Percentiles rank a stretch among this genome's conserved stretches.
Conservation (phyloP, 92 coral and sea anemone genomes). For the Epizoanthus stellaris region DNA sequence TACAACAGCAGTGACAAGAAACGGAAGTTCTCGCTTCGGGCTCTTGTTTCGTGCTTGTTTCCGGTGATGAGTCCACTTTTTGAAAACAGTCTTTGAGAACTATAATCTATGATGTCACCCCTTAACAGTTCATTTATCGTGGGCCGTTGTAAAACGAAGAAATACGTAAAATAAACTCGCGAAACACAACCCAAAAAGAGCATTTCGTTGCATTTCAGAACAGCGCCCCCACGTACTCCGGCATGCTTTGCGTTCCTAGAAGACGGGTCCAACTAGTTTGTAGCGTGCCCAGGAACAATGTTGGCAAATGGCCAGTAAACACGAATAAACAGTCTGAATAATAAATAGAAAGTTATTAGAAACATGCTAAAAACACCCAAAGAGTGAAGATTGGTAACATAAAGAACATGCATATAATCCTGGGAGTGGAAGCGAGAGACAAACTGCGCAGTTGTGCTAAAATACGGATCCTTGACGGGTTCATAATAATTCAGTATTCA, state of each 20-base stretch:
- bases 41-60: neutral
- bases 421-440: too few relatives aligned
- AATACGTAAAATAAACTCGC: neutral
- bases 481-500: too few relatives aligned
- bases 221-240: neutral
- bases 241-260: slow-evolving; percentile 34
- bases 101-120: neutral
- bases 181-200: too few relatives aligned
- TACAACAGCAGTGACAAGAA: slow-evolving; percentile 9
- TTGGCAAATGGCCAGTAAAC: slow-evolving; percentile 3
- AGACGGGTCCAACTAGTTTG: neutral
- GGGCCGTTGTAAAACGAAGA: neutral
- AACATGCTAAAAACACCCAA: too few relatives aligned
- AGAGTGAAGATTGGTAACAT: too few relatives aligned
- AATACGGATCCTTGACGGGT: too few relatives aligned
- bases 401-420: too few relatives aligned
- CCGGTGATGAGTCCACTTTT: neutral
- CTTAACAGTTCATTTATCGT: neutral
- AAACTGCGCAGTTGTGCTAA: too few relatives aligned
- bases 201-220: too few relatives aligned
- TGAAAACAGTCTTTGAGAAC: slow-evolving; percentile 28
- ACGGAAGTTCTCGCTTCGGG: slow-evolving; percentile 32
- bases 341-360: too few relatives aligned
- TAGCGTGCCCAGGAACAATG: slow-evolving; percentile 3
- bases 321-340: too few relatives aligned